Percentiles rank a stretch among this genome's conserved stretches.
Conservation (phyloP, 2,888 invertebrate species). For the Caenorhabditis imperialis region DNA sequence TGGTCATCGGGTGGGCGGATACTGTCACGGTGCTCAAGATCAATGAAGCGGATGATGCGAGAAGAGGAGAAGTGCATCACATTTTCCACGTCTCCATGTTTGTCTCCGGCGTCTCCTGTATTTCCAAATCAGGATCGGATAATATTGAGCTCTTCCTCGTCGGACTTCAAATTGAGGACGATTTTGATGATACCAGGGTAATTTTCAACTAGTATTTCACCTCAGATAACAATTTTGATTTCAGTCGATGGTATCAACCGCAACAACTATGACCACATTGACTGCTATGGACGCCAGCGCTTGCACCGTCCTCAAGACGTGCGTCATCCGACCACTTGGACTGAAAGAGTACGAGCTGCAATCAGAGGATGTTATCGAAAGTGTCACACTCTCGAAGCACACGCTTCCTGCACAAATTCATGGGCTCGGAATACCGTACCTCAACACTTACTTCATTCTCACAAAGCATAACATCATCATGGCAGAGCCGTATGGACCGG, state of each 20-base stretch:
- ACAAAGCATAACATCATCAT: conserved; percentile 70
- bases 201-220: conserved; percentile 6
- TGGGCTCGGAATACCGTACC: conserved; percentile 61
- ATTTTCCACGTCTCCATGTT: conserved; percentile 62
- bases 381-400: conserved; percentile 36
- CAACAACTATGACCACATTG: conserved; percentile 42
- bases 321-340: conserved; percentile 54
- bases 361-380: conserved; percentile 55
- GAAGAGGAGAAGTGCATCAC: conserved; percentile 58
- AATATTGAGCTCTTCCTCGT: conserved; percentile 72
- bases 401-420: conserved; percentile 59
- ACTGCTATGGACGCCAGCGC: conserved; percentile 45
- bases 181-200: conserved; percentile 60
- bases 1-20: conserved; percentile 77
- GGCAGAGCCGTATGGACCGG: conserved; percentile 73
- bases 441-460: conserved; percentile 71
- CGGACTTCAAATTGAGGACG: conserved; percentile 66
- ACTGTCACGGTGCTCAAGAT: conserved; percentile 68
- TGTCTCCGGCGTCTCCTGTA: conserved; percentile 71
- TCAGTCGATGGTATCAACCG: conserved; percentile 56
- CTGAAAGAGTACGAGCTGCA: conserved; percentile 56
- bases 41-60: conserved; percentile 17
- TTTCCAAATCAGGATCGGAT: conserved; percentile 43
- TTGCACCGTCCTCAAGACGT: conserved; percentile 51
- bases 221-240: conserved; percentile 6